Percentiles rank a stretch among this genome's conserved stretches.
Conservation (phyloP, 2,888 invertebrate species). For the Spilosoma lubricipeda region DNA sequence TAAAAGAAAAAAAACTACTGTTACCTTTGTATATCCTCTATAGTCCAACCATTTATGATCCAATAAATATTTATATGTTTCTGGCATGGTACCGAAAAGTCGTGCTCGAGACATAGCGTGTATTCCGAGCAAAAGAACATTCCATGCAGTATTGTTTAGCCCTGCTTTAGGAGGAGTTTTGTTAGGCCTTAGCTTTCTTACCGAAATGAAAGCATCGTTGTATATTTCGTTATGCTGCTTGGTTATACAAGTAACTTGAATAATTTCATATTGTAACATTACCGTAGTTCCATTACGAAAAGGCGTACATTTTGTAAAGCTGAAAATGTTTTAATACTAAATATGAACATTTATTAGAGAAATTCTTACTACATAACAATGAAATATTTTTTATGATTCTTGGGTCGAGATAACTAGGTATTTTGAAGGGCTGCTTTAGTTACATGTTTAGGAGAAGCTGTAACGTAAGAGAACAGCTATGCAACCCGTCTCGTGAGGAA, state of each 20-base stretch:
- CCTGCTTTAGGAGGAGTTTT: slow-evolving; percentile 6
- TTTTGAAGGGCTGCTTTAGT: background rate
- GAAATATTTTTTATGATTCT: background rate
- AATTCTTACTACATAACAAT: background rate
- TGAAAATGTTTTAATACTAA: slow-evolving; percentile 31
- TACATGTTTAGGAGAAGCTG: background rate
- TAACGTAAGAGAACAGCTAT: too few relatives aligned
- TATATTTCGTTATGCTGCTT: slow-evolving; percentile 49
- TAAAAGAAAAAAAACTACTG: slow-evolving; percentile 21
- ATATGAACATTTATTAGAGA: background rate
- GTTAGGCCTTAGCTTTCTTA: slow-evolving; percentile 51
- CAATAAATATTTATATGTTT: slow-evolving; percentile 88
- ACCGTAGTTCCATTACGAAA: slow-evolving; percentile 57
- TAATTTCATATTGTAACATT: slow-evolving; percentile 57
- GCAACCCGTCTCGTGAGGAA: background rate
- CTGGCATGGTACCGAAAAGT: slow-evolving; percentile 90
- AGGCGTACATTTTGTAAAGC: slow-evolving; percentile 56
- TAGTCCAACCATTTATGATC: slow-evolving; percentile 90
- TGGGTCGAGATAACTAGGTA: background rate
- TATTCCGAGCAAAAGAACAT: slow-evolving; percentile 92
- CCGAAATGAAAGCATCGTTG: slow-evolving; percentile 61
- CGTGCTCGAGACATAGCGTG: slow-evolving; percentile 94
- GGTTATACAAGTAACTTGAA: slow-evolving; percentile 59
- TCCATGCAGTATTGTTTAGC: slow-evolving; percentile 57
- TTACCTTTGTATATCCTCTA: slow-evolving; percentile 89